Base-by-base conservation (phyloP, 2,113 vertebrate species). In the Tringa solitaria region DNA sequence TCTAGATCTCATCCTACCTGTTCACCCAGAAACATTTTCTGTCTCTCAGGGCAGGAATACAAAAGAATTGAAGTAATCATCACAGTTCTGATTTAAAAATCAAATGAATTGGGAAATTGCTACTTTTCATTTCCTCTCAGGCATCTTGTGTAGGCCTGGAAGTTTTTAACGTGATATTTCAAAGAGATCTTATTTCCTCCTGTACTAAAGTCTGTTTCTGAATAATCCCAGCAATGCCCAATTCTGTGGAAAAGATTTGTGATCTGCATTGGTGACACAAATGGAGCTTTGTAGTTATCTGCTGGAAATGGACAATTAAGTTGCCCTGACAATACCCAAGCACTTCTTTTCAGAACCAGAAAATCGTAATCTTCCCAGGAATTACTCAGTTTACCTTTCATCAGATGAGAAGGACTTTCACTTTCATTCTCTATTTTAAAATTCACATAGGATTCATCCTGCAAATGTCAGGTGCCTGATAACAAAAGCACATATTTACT, bases 371-470 rank as follows among this genome's bases (percentile, higher is more conserved):
- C 91, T 91, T 84, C 54, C 59, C 61, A 93, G 54, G 77, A 95
- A 96, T 95, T 95, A 56, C 69, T 82, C 77, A 70, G 65, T 91
- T 93, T 92, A 85, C 81, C 33, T 91, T 96, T 93, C 41, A 84
- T 89, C 77, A 83, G 59, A 78, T 67, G 37, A 91, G 81, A 73
- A 92, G 63, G 54, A 67, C 92, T 92, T 96, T 96, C 54, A 93
- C 77, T 96, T 96, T 87, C 54, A 83, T 94, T 95, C 84, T 94
- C 81, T 89, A 21, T 77, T 89, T 89, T 89, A 70, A 95, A 96
- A 95, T 91, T 92, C 94, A 94, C 91, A 61, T 46, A 94, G 95
- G 90, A 76, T 76, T 93, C 77, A 69, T 68, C 81, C 75, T 60
- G 93, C 35, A 95, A 95, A 94, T 87, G 61, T 85, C 94, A 96